phyloP scores from a whole-genome alignment of 2,797 vertebrate genomes.

The Echiichthys vipera region DNA sequence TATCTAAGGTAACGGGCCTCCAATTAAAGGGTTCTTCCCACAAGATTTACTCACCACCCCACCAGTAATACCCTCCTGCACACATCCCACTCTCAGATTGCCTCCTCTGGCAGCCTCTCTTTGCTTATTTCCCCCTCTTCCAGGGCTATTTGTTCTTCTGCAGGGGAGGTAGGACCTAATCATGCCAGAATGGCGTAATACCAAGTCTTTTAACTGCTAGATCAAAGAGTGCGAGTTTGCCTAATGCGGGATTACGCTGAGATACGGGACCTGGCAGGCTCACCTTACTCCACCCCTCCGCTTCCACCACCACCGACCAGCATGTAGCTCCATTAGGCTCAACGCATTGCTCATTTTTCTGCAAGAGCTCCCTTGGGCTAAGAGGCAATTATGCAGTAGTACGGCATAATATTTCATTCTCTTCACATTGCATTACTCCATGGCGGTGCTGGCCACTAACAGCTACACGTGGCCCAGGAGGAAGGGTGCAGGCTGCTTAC shows the following conservation, averaged over 20 bases:
- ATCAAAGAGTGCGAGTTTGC: constrained; percentile 75
- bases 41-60: constrained; percentile 40
- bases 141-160: constrained; percentile 57
- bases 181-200: constrained; percentile 60
- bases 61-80: background rate
- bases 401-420: constrained; percentile 87
- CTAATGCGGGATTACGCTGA: constrained; percentile 67
- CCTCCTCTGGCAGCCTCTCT: background rate
- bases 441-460: constrained; percentile 72
- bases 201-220: constrained; percentile 68
- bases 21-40: constrained; percentile 60
- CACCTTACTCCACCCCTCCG: constrained; percentile 51
- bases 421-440: constrained; percentile 76
- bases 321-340: constrained; percentile 81
- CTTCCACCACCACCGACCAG: constrained; percentile 29
- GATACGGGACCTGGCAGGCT: constrained; percentile 67
- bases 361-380: constrained; percentile 86
- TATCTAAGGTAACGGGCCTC: constrained; percentile 49
- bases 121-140: constrained; percentile 24
- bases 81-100: background rate
- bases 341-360: constrained; percentile 84
- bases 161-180: constrained; percentile 44
- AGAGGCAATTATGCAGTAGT: constrained; percentile 87
- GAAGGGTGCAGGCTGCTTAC: constrained; percentile 72
- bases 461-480: constrained; percentile 78